These are phyloP conservation scores for Drosophila ananassae DNA, from an alignment of 1,140 invertebrate genomes.

Conservation along the genomic window DNA sequence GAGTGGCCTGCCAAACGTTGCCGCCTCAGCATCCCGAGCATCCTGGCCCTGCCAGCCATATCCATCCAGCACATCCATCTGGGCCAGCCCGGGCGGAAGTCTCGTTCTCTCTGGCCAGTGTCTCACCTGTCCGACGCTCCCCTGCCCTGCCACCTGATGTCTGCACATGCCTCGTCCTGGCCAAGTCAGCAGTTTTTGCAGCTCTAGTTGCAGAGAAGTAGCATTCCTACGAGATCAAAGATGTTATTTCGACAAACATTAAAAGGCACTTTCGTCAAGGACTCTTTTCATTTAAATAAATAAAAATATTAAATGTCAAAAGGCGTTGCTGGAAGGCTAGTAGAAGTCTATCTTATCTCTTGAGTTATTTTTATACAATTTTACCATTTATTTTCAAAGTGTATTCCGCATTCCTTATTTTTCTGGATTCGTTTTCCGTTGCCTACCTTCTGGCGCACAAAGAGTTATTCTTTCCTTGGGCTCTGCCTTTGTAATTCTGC, in stretches of 20 bases:
- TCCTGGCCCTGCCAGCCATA: slow-evolving; percentile 29
- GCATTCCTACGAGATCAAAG: not conserved
- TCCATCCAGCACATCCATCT: slow-evolving; percentile 44
- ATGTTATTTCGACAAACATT: not conserved
- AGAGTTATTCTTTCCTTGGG: slow-evolving; percentile 40
- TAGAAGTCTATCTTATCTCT: too few relatives aligned
- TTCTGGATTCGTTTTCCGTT: slow-evolving; percentile 7
- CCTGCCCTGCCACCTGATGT: not conserved
- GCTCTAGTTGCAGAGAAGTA: slow-evolving; percentile 6
- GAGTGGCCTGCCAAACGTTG: slow-evolving; percentile 44
- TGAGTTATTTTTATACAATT: not conserved
- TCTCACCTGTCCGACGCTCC: slow-evolving; percentile 32
- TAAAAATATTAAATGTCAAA: too few relatives aligned
- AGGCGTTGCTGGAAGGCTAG: not conserved
- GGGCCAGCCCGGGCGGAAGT: slow-evolving; percentile 45
- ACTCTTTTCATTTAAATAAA: too few relatives aligned
- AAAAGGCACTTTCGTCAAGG: not conserved
- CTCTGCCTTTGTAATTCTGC: slow-evolving; percentile 45
- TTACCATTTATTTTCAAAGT: not conserved
- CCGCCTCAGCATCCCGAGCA: slow-evolving; percentile 11
- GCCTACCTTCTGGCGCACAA: slow-evolving; percentile 27
- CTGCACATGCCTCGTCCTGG: slow-evolving; percentile 7
- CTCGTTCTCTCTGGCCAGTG: slow-evolving; percentile 40
- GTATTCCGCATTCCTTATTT: slow-evolving; percentile 8
- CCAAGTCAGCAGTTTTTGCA: slow-evolving; percentile 57